These are phyloP conservation scores for Spongilla lacustris DNA, from an alignment of 37 sponge, comb jelly and placozoan species.

Conservation along the genomic window DNA sequence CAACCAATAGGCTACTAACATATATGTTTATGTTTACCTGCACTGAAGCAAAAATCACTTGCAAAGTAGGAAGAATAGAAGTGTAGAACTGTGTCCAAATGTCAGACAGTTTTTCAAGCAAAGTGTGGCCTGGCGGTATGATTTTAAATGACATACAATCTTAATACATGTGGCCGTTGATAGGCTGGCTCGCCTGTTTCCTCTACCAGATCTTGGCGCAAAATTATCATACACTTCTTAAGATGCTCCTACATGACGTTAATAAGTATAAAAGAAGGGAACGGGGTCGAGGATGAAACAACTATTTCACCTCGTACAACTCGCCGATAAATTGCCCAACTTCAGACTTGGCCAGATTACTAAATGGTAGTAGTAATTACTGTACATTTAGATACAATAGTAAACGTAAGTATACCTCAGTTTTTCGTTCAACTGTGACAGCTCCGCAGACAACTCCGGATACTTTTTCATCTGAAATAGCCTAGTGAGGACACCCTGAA, in stretches of 20 bases:
- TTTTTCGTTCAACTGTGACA: slow-evolving; percentile 58
- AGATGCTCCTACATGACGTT: slow-evolving; percentile 29
- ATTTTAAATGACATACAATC: no score
- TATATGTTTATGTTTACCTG: slow-evolving; percentile 42
- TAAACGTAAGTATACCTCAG: slow-evolving; percentile 24
- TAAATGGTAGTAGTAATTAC: neutral
- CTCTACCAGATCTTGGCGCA: slow-evolving; percentile 56
- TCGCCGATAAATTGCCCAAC: slow-evolving; percentile 74
- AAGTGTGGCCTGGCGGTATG: slow-evolving; percentile 38
- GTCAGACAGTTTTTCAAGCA: slow-evolving; percentile 68
- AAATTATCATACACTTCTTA: slow-evolving; percentile 67
- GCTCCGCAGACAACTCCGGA: slow-evolving; percentile 46
- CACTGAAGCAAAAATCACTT: slow-evolving; percentile 74
- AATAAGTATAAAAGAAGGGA: neutral
- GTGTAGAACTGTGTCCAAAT: slow-evolving; percentile 85
- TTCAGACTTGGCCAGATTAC: slow-evolving; percentile 65
- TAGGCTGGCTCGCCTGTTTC: slow-evolving; percentile 20
- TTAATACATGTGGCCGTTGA: neutral
- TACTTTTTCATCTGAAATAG: slow-evolving; percentile 58
- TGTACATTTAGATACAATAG: neutral
- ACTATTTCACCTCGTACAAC: slow-evolving; percentile 59
- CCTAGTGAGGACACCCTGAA: slow-evolving; percentile 46
- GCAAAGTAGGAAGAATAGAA: slow-evolving; percentile 77
- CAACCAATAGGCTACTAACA: no score
- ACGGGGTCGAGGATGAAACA: neutral